These are phyloP conservation scores for Trileptium ribeirensis DNA, from an alignment of 2,888 invertebrate species.

Conservation along the genomic window DNA sequence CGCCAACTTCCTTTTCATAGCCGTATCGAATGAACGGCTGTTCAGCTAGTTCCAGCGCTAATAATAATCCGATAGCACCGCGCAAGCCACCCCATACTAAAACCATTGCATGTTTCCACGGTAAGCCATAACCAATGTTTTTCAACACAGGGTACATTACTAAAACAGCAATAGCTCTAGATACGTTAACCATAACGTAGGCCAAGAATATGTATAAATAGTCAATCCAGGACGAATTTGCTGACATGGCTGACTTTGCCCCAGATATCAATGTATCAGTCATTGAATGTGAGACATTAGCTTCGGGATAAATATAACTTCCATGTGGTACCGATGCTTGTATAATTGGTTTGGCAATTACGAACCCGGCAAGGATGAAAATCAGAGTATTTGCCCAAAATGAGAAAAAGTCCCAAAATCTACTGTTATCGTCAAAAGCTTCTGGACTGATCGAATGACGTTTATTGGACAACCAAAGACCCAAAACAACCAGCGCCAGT, in stretches of 20 bases:
- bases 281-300: too few species aligned
- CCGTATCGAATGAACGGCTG: neutral
- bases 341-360: constrained; percentile 9
- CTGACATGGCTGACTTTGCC: neutral
- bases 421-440: constrained; percentile 10
- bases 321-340: neutral
- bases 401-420: constrained; percentile 54
- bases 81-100: constrained; percentile 62
- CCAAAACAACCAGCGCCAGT: constrained; percentile 55
- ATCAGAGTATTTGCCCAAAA: constrained; percentile 59
- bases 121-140: constrained; percentile 44
- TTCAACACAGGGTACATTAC: constrained; percentile 8
- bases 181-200: neutral
- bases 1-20: neutral
- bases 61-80: constrained; percentile 60
- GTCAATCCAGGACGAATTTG: neutral
- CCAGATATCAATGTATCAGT: neutral
- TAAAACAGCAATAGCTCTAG: neutral
- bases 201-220: neutral
- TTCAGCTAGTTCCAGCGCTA: constrained; percentile 56
- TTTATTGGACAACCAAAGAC: constrained; percentile 51
- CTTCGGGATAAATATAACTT: too few species aligned
- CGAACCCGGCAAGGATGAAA: constrained; percentile 59
- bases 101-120: constrained; percentile 60
- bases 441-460: constrained; percentile 7